Conservation (phyloP, 2,797 vertebrate genomes). For the Trichosurus vulpecula region DNA sequence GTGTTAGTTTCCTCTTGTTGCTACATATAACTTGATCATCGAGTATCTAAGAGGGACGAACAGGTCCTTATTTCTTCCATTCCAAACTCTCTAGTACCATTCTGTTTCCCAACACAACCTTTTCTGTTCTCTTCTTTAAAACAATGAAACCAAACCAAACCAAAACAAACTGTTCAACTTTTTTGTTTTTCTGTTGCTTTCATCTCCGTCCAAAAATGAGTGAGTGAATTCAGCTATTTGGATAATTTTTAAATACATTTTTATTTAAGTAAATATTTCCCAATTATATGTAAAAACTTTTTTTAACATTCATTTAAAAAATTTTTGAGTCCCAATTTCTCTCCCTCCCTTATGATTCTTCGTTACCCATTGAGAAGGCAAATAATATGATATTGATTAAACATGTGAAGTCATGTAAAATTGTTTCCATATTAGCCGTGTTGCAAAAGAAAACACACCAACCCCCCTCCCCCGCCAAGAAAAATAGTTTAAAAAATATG, state of each 20-base stretch:
- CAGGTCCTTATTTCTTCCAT: too few species aligned
- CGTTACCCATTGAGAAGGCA: neutral
- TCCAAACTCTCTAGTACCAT: too few species aligned
- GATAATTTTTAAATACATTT: neutral
- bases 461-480: too few species aligned
- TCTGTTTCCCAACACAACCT: too few species aligned
- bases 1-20: too few species aligned
- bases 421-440: too few species aligned
- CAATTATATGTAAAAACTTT: neutral
- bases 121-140: too few species aligned
- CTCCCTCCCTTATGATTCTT: neutral
- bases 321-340: neutral
- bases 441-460: too few species aligned
- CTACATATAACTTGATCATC: too few species aligned
- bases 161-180: neutral
- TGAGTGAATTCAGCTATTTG: neutral
- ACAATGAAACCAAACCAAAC: too few species aligned
- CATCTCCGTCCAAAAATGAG: neutral
- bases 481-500: neutral
- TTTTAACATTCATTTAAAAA: neutral
- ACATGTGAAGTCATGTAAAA: neutral
- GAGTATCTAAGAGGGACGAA: too few species aligned
- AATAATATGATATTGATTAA: neutral
- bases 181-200: neutral
- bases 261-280: neutral